A percentile compares a stretch with the other conserved stretches of the same genome.
Conservation (phyloP, 2,113 vertebrate genomes). For the Coptodon rendalli region DNA sequence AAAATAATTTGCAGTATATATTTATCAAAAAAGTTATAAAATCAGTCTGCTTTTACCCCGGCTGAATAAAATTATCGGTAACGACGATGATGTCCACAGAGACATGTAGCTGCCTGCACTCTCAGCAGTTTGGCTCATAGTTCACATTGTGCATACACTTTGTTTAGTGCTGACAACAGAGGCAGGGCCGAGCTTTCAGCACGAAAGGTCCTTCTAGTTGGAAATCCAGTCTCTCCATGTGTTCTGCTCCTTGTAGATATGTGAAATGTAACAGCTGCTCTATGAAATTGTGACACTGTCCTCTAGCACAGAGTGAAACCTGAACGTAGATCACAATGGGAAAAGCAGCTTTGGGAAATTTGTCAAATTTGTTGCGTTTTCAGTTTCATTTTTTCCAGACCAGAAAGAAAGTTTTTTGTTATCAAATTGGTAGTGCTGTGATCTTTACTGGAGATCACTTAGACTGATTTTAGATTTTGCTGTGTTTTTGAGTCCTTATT, state of each 20-base stretch:
- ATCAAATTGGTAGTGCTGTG: too few species aligned
- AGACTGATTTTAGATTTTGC: too few species aligned
- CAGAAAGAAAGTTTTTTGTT: too few species aligned
- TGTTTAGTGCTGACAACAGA: not conserved
- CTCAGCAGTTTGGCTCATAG: not conserved
- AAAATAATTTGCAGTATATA: too few species aligned
- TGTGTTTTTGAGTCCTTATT: too few species aligned
- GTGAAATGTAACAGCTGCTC: not conserved
- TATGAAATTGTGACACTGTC: not conserved
- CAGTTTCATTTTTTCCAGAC: too few species aligned
- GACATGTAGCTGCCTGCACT: not conserved
- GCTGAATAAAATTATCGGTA: not conserved
- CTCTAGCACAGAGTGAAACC: not conserved
- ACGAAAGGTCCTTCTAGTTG: not conserved
- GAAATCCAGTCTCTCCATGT: not conserved
- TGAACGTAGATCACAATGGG: not conserved
- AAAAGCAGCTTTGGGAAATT: not conserved
- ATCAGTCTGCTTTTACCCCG: not conserved
- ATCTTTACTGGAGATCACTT: too few species aligned
- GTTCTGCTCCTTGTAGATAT: not conserved
- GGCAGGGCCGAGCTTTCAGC: not conserved
- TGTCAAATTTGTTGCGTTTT: too few species aligned
- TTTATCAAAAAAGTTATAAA: not conserved
- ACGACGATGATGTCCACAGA: not conserved
- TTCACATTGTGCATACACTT: not conserved